Base-by-base conservation (phyloP, 2,113 vertebrate species). In the Perca schrenkii region DNA sequence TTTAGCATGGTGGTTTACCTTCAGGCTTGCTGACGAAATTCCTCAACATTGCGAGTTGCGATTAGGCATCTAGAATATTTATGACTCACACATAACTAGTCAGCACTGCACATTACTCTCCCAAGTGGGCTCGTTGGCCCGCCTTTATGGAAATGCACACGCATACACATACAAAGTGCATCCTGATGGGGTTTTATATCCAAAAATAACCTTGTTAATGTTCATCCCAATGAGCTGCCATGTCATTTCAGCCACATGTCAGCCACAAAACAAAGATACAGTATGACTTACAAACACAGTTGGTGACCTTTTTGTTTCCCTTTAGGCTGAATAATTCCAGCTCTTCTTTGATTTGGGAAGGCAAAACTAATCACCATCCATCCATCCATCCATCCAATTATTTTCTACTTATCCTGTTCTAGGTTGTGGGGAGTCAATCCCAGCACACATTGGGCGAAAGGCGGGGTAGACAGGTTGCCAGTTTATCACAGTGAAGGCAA, bases 1-100 rank as follows among this genome's bases (percentile, higher is more conserved):
- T 34, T 65, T 11, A 25, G 50, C 49, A 54, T 8, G 36, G 28
- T 49, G 34, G 17, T 67, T 85, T 86, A 77, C 74, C 78, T 82
- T 73, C 57, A 47, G 77, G 77, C 62, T 81, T 11, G 36, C 68
- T 10, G 2, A 57, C 8, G 50, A 31, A 76, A 65, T 82, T 83
- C 83, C 70, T 88, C 22, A 83, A 74, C 34, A 57, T 21, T 80
- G 19, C 1, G 19, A 49, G 67, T 70, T 64, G 49, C 61, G 80
- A 70, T 85, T 75, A 77, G 31, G 16, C 49, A 21, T 60, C 19
- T 58, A 46, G 84, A 90, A 87, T 91, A 89, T 89, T 87, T 77
- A 89, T 85, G 81, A 77, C 34, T 75, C 50, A 34, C 56, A 67
- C 66, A 82, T 69, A 66, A 78, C 82, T 80, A 77, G 54, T 77